These are phyloP conservation scores for Cyprinodon diabolis DNA, from an alignment of 2,797 vertebrate species.

Conservation along the genomic window DNA sequence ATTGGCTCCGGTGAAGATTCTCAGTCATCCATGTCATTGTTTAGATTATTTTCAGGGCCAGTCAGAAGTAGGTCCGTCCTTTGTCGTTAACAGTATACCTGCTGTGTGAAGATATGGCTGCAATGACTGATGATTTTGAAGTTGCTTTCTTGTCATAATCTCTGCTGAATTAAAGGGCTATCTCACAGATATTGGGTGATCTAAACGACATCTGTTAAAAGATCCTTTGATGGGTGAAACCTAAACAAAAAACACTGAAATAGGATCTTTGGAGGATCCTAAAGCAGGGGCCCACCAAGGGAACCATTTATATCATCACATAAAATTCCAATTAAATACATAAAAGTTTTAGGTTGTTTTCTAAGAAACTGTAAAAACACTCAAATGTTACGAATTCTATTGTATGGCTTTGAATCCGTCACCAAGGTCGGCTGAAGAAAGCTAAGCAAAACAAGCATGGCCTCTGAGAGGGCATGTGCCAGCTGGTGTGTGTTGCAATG, in stretches of 20 bases:
- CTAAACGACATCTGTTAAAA: too few relatives aligned
- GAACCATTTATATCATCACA: too few relatives aligned
- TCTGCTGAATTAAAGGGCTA: background rate
- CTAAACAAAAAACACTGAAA: background rate
- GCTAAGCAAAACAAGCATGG: constrained; percentile 30
- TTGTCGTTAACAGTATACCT: background rate
- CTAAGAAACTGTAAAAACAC: background rate
- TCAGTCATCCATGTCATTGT: background rate
- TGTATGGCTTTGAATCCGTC: constrained; percentile 27
- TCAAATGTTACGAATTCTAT: constrained; percentile 17
- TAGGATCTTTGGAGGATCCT: background rate
- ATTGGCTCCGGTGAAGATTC: too few relatives aligned
- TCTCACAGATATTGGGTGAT: background rate
- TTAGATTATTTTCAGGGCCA: background rate
- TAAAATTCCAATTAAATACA: too few relatives aligned
- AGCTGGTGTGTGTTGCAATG: constrained; percentile 36
- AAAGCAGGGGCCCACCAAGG: too few relatives aligned
- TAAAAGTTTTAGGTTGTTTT: background rate
- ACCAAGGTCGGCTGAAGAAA: background rate
- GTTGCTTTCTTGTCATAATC: background rate
- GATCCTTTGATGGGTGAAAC: background rate
- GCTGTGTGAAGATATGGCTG: background rate
- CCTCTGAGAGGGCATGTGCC: constrained; percentile 19
- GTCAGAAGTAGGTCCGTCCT: background rate
- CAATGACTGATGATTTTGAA: background rate